A percentile compares a stretch with the other conserved stretches of the same genome.
These are phyloP conservation scores for Orchestes rusci DNA, from an alignment of 2,888 invertebrate genomes.

Conservation along the genomic window DNA sequence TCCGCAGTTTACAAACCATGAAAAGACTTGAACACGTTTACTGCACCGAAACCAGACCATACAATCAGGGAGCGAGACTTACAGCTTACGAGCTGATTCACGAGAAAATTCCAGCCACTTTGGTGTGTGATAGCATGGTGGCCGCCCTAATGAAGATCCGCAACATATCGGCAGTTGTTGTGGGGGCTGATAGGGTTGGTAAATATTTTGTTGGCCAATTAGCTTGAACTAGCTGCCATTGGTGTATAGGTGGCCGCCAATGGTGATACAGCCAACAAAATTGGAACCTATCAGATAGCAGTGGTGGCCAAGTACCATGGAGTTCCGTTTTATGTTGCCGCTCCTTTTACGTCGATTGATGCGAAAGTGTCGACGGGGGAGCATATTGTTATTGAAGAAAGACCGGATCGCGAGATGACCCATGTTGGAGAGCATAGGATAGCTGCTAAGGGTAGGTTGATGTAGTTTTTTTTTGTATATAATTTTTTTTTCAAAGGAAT, in stretches of 20 bases:
- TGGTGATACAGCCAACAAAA: slow-evolving; percentile 99
- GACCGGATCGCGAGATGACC: slow-evolving; percentile 88
- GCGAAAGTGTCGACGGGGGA: slow-evolving; percentile 63
- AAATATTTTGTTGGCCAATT: slow-evolving; percentile 88
- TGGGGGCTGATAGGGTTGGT: slow-evolving; percentile 88
- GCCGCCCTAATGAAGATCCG: slow-evolving; percentile 81
- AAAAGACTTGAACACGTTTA: slow-evolving; percentile 70
- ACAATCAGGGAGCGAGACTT: slow-evolving; percentile 92
- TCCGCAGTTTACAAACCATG: slow-evolving; percentile 69
- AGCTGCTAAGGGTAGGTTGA: slow-evolving; percentile 68
- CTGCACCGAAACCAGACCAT: slow-evolving; percentile 96
- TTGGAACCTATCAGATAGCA: slow-evolving; percentile 94
- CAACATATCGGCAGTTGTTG: slow-evolving; percentile 86
- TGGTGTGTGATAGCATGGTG: slow-evolving; percentile 94
- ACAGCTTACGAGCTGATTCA: slow-evolving; percentile 94
- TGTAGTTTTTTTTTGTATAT: neutral
- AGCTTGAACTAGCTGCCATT: slow-evolving; percentile 49
- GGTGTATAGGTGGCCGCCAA: slow-evolving; percentile 83
- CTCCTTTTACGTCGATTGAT: slow-evolving; percentile 79
- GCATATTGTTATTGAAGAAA: slow-evolving; percentile 87
- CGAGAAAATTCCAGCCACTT: slow-evolving; percentile 84
- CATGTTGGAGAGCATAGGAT: slow-evolving; percentile 79
- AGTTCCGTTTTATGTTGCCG: slow-evolving; percentile 93
- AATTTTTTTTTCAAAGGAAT: slow-evolving; percentile 53
- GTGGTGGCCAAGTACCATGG: slow-evolving; percentile 84